Conservation (phyloP, 2,113 vertebrate species). For the Syngnathus floridae region DNA sequence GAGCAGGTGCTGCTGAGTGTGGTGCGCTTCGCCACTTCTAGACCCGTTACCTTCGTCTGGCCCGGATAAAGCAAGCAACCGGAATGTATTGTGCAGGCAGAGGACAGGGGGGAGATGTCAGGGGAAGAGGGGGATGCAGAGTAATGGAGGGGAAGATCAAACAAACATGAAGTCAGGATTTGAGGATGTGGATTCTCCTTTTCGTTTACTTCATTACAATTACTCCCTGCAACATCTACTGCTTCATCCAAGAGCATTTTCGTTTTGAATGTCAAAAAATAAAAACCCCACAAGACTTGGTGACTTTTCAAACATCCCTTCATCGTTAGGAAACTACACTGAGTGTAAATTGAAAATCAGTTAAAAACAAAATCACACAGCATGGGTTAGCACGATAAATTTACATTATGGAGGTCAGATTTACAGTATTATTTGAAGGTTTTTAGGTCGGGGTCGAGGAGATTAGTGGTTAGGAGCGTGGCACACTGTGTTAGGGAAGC, state of each 20-base stretch:
- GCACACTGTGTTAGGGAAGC: slow-evolving; percentile 40
- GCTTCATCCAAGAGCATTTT: slow-evolving; percentile 8
- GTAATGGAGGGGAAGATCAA: slow-evolving; percentile 55
- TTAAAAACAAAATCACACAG: slow-evolving; percentile 8
- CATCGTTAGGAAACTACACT: slow-evolving; percentile 10
- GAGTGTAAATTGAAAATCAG: slow-evolving; percentile 5
- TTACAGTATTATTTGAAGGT: not conserved
- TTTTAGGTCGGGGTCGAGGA: slow-evolving; percentile 11
- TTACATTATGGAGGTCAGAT: not conserved
- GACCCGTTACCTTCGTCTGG: slow-evolving; percentile 22
- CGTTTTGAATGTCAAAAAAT: not conserved
- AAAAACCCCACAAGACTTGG: not conserved
- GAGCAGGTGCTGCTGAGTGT: slow-evolving; percentile 81
- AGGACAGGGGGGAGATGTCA: slow-evolving; percentile 24
- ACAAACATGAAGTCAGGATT: slow-evolving; percentile 67
- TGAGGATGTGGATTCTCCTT: slow-evolving; percentile 49
- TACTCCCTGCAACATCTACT: slow-evolving; percentile 15
- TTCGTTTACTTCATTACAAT: slow-evolving; percentile 22
- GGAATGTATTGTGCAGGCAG: slow-evolving; percentile 20
- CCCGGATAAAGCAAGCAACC: slow-evolving; percentile 12
- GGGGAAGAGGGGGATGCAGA: slow-evolving; percentile 33
- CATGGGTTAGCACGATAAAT: slow-evolving; percentile 15
- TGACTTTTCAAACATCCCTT: slow-evolving; percentile 15
- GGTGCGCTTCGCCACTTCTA: slow-evolving; percentile 31
- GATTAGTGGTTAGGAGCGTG: slow-evolving; percentile 32